Conservation (phyloP, 2,113 vertebrate genomes). For the Gobiocypris rarus region DNA sequence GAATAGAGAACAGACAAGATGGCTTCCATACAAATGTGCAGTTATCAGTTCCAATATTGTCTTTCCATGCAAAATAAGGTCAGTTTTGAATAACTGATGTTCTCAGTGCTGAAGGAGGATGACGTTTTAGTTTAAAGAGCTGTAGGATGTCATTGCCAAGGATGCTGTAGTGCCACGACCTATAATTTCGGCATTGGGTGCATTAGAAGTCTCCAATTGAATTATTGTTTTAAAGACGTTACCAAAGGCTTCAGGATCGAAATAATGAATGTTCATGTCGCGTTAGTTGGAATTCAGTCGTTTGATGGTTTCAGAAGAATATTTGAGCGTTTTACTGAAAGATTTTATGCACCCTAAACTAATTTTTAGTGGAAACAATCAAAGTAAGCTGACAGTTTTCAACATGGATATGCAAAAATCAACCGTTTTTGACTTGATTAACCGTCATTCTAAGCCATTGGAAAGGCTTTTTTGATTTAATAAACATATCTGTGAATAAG, state of each 20-base stretch:
- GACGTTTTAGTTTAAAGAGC: neutral
- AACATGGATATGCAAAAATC: neutral
- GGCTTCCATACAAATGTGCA: conserved; percentile 36
- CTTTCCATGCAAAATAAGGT: conserved; percentile 30
- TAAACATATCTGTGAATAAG: conserved; percentile 30
- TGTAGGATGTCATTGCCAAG: conserved; percentile 16
- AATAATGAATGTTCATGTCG: conserved; percentile 71
- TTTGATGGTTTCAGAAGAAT: conserved; percentile 42
- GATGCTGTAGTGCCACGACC: conserved; percentile 4
- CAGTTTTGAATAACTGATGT: conserved; percentile 18
- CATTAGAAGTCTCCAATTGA: conserved; percentile 26
- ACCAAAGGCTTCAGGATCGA: conserved; percentile 77
- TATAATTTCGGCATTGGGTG: conserved; percentile 32
- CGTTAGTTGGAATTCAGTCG: conserved; percentile 49
- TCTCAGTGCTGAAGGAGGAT: neutral
- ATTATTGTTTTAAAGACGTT: conserved; percentile 56
- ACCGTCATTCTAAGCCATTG: neutral
- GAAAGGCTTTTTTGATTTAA: neutral
- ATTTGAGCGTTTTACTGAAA: conserved; percentile 19
- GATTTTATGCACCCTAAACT: conserved; percentile 5
- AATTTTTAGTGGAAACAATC: neutral
- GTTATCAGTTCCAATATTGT: conserved; percentile 32
- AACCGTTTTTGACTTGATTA: neutral
- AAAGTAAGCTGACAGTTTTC: conserved; percentile 13
- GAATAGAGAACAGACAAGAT: conserved; percentile 57